These are phyloP conservation scores for Trimorus sp. DNA, from an alignment of 2,888 invertebrate species.

Conservation along the genomic window DNA sequence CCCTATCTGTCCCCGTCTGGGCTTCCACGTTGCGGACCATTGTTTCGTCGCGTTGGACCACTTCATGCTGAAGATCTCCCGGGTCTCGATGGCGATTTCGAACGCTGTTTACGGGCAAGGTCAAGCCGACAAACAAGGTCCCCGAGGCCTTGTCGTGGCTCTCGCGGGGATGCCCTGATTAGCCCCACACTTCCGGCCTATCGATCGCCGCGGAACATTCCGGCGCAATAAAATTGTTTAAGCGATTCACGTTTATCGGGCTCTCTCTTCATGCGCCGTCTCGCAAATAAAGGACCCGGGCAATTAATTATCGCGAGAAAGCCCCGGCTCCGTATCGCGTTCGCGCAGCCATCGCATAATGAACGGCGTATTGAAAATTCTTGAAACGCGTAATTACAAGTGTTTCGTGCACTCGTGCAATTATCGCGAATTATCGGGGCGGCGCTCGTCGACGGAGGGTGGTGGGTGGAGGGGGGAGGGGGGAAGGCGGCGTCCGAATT, in stretches of 20 bases:
- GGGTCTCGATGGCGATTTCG: neutral
- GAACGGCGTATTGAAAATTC: slow-evolving; percentile 13
- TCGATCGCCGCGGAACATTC: neutral
- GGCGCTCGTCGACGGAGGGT: neutral
- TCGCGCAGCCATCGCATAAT: slow-evolving; percentile 14
- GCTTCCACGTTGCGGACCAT: too few species aligned
- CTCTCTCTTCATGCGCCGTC: slow-evolving; percentile 7
- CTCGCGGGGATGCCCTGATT: neutral
- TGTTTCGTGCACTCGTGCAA: slow-evolving; percentile 21
- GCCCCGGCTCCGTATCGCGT: neutral
- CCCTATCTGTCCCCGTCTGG: slow-evolving; percentile 10
- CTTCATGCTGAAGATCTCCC: too few species aligned
- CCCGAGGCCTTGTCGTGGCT: too few species aligned
- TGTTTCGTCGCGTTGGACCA: too few species aligned
- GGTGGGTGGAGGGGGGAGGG: too few species aligned
- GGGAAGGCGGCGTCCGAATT: neutral
- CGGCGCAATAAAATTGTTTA: slow-evolving; percentile 21
- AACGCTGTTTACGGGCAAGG: neutral
- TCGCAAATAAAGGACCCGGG: slow-evolving; percentile 16
- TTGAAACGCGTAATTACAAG: slow-evolving; percentile 16
- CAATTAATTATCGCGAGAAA: slow-evolving; percentile 30
- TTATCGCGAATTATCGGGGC: slow-evolving; percentile 36
- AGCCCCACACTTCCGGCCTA: neutral
- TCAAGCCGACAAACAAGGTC: too few species aligned
- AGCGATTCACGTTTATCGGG: slow-evolving; percentile 15